Base-by-base conservation (phyloP, 2,888 invertebrate species). In the Tenthredo scrophulariae region DNA sequence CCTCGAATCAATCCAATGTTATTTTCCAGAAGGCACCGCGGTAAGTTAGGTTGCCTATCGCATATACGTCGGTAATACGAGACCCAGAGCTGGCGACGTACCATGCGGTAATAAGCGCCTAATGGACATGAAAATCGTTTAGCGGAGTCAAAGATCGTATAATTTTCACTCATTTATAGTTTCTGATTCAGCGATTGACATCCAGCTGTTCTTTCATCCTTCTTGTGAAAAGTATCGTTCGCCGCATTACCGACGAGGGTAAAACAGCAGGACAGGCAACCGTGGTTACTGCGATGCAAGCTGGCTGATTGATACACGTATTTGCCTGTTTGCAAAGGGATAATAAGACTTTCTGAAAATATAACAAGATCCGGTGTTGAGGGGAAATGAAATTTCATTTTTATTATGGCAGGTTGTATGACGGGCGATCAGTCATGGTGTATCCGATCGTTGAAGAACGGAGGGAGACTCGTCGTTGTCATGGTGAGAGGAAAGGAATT, bases 341-440 rank as follows among this genome's bases (percentile, higher is more conserved):
- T 37, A 29, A 37, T 33, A 7, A 72, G 70, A 37, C 18, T 72
- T n/a, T n/a, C n/a, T n/a, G 70, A 18, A 72, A n/a, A n/a, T 40
- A 72, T n/a, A 75, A 22, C 75, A 37, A n/a, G 22, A n/a, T 72
- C 10, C 74, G 40, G n/a, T 26, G 15, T 26, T 10, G 46, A n/a
- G 13, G 72, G 75, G 10, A 75, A 26, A 75, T 46, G n/a, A 75
- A 13, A 43, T 46, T 75, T 46, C 29, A 22, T 26, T 62, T 62
- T 46, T 22, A 77, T 29, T 15, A 50, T n/a, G 29, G 33, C n/a
- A 70, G 62, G 46, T 83, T 83, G 18, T 5, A 10, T 83, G 83
- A 83, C 67, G 67, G 67, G 29, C 83, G 83, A 83, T 83, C 83
- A 83, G 46, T 83, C 83, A 83, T 65, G 46, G 26, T 83, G 46